phyloP scores from a whole-genome alignment of 2,888 invertebrate genomes.

The Portevinia maculata region DNA sequence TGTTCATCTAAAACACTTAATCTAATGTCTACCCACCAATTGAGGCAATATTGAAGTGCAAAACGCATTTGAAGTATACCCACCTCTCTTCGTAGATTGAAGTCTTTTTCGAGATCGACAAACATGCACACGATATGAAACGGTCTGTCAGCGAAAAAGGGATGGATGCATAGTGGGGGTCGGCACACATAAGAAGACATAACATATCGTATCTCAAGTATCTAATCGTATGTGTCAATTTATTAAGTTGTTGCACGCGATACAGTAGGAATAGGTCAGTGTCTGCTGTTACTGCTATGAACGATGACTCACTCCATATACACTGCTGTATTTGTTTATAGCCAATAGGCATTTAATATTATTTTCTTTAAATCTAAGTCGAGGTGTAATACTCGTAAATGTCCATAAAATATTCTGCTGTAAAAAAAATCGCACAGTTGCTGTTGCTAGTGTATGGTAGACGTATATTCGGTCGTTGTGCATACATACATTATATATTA shows the following conservation, averaged over 20 bases:
- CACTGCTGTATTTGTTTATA: conserved; percentile 34
- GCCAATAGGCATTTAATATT: conserved; percentile 38
- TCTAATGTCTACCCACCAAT: conserved; percentile 72
- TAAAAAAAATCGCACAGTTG: conserved; percentile 40
- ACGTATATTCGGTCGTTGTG: conserved; percentile 20
- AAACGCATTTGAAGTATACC: conserved; percentile 59
- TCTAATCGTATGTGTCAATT: conserved; percentile 68
- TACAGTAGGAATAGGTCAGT: conserved; percentile 74
- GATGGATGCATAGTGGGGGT: not conserved
- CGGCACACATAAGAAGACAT: conserved; percentile 33
- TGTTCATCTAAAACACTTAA: conserved; percentile 65
- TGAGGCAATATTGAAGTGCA: conserved; percentile 70
- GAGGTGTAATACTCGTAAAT: conserved; percentile 69
- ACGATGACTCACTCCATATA: conserved; percentile 62
- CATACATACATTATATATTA: conserved; percentile 34
- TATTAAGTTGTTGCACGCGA: conserved; percentile 71
- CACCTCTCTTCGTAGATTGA: conserved; percentile 30
- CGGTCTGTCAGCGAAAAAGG: not conserved
- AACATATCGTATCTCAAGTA: conserved; percentile 68
- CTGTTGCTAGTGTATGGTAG: conserved; percentile 18
- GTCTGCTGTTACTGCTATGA: conserved; percentile 38
- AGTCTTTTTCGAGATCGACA: conserved; percentile 48
- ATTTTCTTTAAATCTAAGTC: conserved; percentile 27
- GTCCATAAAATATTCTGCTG: conserved; percentile 62
- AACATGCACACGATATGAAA: conserved; percentile 34